Evolutionary conservation across 1,140 invertebrate species (phyloP), one percentile per base, ranked within the genome.

Genomic region (Spodoptera frugiperda): DNA sequence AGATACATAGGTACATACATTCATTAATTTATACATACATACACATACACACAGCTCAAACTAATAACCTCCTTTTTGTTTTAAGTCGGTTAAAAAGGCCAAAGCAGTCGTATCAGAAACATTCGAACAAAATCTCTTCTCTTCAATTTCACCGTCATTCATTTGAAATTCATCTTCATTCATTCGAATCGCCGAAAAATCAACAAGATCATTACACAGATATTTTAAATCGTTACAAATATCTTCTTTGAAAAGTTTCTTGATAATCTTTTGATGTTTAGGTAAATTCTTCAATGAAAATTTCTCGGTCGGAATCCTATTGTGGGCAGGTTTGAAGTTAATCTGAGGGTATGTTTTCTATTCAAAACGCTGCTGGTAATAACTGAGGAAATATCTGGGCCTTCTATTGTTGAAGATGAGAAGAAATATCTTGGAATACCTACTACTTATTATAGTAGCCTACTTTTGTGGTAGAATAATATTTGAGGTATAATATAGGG

Each of bases 211-310:
- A 65, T 21, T 48, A 48, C 10, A 65, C n/a, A 46, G 14, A 65
- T 65, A 0, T n/a, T 8, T 4, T 21, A 63, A 30, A 68, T 51
- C 49, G 5, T 12, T 51, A 11, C 44, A 48, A 67, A 68, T 3
- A 53, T 63, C 44, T 15, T 19, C 63, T 53, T 48, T 17, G 11
- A 17, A 14, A 65, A 39, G 4, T 39, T 63, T 44, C 61, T n/a
- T 65, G 46, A 65, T 65, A 68, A 53, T 68, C 65, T 68, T 68
- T 53, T 68, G 65, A 68, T 68, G 4, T 68, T n/a, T 33, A n/a
- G n/a, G n/a, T n/a, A 68, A 68, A 53, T 53, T 33, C 65, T 68
- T 68, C 46, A 51, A 68, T 51, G 15, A 53, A 49, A 51, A 68
- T 53, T 33, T 53, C n/a, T 53, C 6, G 8, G 6, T 33, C 10